A percentile compares a stretch with the other conserved stretches of the same genome.
These are phyloP conservation scores for Pangasius larnaudii DNA, from an alignment of 2,797 vertebrate species.

Conservation along the genomic window DNA sequence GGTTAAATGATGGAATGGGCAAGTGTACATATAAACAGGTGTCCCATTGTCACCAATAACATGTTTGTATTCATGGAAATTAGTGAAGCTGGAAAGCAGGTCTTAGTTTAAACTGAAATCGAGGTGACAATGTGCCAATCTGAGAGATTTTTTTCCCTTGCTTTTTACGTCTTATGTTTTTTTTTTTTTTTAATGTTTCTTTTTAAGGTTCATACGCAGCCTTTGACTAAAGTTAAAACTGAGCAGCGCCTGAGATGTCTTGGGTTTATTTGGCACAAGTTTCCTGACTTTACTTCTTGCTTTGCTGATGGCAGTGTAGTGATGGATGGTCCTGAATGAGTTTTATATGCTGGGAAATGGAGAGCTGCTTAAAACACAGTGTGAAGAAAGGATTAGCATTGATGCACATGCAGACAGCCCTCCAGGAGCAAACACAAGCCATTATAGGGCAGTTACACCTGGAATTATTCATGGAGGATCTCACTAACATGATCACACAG, in stretches of 20 bases:
- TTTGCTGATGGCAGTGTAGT: conserved; percentile 42
- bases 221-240: conserved; percentile 26
- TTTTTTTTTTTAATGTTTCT: not conserved
- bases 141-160: not conserved
- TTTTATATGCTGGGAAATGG: conserved; percentile 49
- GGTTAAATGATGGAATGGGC: conserved; percentile 54
- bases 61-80: conserved; percentile 31
- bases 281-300: conserved; percentile 25
- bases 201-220: not conserved
- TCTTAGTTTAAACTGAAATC: conserved; percentile 26
- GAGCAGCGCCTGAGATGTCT: conserved; percentile 8
- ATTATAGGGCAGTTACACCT: conserved; percentile 54
- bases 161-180: not conserved
- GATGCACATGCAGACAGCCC: conserved; percentile 42
- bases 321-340: conserved; percentile 53
- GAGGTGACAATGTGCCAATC: conserved; percentile 10
- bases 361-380: conserved; percentile 51
- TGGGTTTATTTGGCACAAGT: conserved; percentile 22
- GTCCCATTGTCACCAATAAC: conserved; percentile 42
- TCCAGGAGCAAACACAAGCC: conserved; percentile 50
- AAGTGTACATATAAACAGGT: conserved; percentile 50
- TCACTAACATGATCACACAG: conserved; percentile 46
- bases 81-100: conserved; percentile 29
- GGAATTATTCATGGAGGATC: conserved; percentile 57
- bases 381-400: conserved; percentile 56